Percentiles rank a stretch among this genome's conserved stretches.
Conservation (phyloP, 2,888 invertebrate species). For the Acleris emargana region DNA sequence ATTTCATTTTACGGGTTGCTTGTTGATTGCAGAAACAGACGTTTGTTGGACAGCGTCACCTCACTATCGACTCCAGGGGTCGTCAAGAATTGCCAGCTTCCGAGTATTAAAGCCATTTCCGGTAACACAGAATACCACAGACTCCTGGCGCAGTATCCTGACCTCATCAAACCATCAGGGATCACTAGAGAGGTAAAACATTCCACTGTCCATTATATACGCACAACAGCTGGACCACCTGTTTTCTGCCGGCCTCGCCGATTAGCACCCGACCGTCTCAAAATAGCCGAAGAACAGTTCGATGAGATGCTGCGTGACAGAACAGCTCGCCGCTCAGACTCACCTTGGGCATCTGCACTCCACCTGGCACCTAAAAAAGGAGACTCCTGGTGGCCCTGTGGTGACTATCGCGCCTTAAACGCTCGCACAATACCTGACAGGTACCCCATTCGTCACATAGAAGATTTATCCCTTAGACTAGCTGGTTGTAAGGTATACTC, state of each 20-base stretch:
- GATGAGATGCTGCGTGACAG: conserved; percentile 38
- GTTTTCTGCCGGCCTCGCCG: conserved; percentile 37
- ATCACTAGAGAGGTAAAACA: conserved; percentile 38
- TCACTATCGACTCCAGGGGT: conserved; percentile 3
- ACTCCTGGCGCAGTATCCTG: conserved; percentile 9
- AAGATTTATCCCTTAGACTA: conserved; percentile 36
- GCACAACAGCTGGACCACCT: conserved; percentile 43
- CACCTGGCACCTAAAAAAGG: conserved; percentile 53
- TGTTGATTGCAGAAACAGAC: conserved; percentile 31
- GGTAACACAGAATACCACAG: conserved; percentile 8
- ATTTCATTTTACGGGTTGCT: conserved; percentile 29
- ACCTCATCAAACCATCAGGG: conserved; percentile 6
- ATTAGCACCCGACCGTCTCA: conserved; percentile 38
- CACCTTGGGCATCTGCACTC: conserved; percentile 52
- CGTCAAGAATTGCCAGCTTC: neutral
- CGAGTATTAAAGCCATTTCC: conserved; percentile 10
- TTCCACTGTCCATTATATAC: conserved; percentile 41
- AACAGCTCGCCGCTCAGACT: conserved; percentile 40
- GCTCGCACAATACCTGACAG: conserved; percentile 48
- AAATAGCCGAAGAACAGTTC: conserved; percentile 39
- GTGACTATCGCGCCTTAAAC: conserved; percentile 55
- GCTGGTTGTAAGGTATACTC: no score
- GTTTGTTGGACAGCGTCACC: conserved; percentile 28
- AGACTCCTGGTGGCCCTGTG: conserved; percentile 53
- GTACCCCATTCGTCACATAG: conserved; percentile 48